Evolutionary conservation across 2,888 invertebrate species (phyloP), one percentile per base, ranked within the genome.

Genomic region (Andricus quercusramuli): DNA sequence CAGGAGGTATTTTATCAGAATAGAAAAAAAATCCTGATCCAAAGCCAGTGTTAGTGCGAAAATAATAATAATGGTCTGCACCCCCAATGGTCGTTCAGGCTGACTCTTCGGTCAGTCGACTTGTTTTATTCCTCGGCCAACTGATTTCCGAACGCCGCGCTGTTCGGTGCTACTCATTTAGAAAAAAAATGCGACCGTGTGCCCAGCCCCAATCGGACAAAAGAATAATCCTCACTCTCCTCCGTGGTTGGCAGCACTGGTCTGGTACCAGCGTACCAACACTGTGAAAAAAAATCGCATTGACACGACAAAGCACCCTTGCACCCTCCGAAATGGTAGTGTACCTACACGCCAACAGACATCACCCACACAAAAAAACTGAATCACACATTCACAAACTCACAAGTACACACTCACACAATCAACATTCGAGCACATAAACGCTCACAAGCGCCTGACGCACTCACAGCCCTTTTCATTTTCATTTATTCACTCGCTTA

Each of bases 401-500:
- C 11, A 59, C 59, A 59, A 59, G 4, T 13, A n/a, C 59, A 29
- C 22, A 32, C 15, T 2, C 17, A 65, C 47, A 64, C 65, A 64
- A 64, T 44, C 65, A 22, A 56, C 56, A 77, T 56, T 59, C 59
- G 80, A 32, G 64, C 47, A 70, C 68, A 70, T 80, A 79, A 74
- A 59, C 78, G 76, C 74, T 79, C 83, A 81, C 84, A 79, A 81
- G 77, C 80, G 78, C 78, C 47, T 78, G 67, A 78, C 37, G 62
- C 65, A 65, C 79, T 83, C 82, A 81, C 80, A 79, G 77, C 79
- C 84, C 86, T 85, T 82, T 84, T 83, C 85, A 84, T 86, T 88
- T 85, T 85, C 85, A 85, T 86, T 87, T 87, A 86, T 82, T 83
- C 85, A 87, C 84, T 84, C 86, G 85, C 86, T 86, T 85, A 84